Percentiles rank a stretch among this genome's conserved stretches.
Evolutionary conservation across 2,888 invertebrate genomes (phyloP).

Genomic region (Pocota personata): DNA sequence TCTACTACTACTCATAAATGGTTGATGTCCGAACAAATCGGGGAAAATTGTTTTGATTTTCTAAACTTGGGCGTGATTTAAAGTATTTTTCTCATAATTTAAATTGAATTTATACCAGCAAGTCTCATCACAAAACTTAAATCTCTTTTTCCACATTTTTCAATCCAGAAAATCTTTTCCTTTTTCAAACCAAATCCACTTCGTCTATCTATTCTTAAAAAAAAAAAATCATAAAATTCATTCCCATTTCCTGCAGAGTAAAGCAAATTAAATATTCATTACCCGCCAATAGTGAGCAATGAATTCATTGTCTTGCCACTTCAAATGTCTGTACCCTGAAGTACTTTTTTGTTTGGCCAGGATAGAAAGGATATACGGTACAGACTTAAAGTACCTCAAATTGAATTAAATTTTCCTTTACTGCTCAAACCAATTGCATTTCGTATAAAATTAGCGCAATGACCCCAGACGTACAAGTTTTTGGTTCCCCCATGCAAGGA

Average conservation of each 20-base stretch:
- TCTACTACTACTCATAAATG: too few relatives aligned
- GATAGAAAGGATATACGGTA: not conserved
- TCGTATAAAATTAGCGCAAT: slow-evolving; percentile 38
- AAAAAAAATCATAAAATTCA: not conserved
- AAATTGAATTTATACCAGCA: too few relatives aligned
- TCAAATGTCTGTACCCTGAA: slow-evolving; percentile 30
- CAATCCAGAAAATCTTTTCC: not conserved
- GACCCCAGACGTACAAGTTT: slow-evolving; percentile 5
- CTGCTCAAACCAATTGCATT: slow-evolving; percentile 2
- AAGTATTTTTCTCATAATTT: too few relatives aligned
- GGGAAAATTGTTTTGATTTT: too few relatives aligned
- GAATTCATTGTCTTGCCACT: slow-evolving; percentile 50
- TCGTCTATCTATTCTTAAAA: not conserved
- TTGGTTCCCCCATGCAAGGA: slow-evolving; percentile 8
- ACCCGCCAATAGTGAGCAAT: slow-evolving; percentile 23
- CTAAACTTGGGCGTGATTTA: too few relatives aligned
- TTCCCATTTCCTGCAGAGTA: not conserved
- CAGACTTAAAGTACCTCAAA: slow-evolving; percentile 5
- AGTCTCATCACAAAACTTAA: too few relatives aligned
- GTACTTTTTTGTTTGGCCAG: not conserved
- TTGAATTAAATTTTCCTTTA: slow-evolving; percentile 32
- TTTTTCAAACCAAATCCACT: not conserved
- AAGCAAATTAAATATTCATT: slow-evolving; percentile 52
- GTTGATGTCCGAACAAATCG: too few relatives aligned
- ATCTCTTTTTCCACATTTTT: not conserved